Evolutionary conservation across 2,113 vertebrate species (phyloP), one percentile per base, ranked within the genome.

Genomic region (Motacilla alba): DNA sequence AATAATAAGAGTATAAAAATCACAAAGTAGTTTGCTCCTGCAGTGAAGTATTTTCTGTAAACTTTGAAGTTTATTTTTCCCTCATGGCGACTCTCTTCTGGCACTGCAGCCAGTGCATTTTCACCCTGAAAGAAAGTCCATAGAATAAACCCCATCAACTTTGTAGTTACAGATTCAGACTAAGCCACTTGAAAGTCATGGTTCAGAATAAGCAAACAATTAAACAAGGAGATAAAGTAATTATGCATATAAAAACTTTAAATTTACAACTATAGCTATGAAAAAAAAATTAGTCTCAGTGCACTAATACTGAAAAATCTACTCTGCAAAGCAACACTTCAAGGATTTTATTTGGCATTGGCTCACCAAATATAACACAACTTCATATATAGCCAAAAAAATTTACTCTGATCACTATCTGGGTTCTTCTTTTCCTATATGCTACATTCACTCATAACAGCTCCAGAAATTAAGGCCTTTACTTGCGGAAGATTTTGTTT

Each of bases 41-140:
- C 98, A n/a, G 58, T 83, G 53, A 99, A 98, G 90, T 99, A 99
- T 83, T 98, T 99, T 84, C 98, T 93, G 53, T 99, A 99, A 83
- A 99, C 58, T 26, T 97, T 95, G 3, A 98, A 37, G 56, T 80
- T 96, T 23, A 99, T 98, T 94, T 96, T 98, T 55, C 99, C 99
- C 68, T 99, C 98, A 9, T 97, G 98, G 2, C 99, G 99, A 80
- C 87, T 98, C 96, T 99, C 99, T 70, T 99, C 99, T 10, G 97
- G 76, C 19, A 98, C 21, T 2, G 89, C 30, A 21, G 91, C 97
- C 53, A 98, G 97, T 6, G 97, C 84, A 13, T 93, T 60, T 84
- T 99, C 98, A 5, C 72, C 95, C 99, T 99, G 95, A 30, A 83
- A 91, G 79, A n/a, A 43, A 30, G 16, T 1, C 18, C 76, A 72